Evolutionary conservation across 2,113 vertebrate genomes (phyloP).

Genomic region (Cettia cetti): DNA sequence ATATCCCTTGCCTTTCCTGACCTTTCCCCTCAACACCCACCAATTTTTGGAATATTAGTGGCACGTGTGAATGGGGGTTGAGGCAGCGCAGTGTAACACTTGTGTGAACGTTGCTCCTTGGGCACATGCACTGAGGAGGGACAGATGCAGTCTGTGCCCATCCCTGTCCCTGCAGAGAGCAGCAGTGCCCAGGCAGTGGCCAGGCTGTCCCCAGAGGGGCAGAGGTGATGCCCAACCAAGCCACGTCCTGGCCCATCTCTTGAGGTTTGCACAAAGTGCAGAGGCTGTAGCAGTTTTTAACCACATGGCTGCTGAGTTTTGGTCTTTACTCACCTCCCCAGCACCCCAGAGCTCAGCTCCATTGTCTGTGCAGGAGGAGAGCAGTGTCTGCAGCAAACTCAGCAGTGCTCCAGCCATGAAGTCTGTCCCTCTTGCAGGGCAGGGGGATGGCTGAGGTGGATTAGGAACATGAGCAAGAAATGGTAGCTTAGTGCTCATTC

Average conservation of each 20-base stretch:
- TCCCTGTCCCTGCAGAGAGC: neutral
- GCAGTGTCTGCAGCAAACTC: neutral
- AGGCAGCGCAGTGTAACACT: rapidly evolving
- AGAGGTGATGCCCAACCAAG: neutral
- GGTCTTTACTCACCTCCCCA: neutral
- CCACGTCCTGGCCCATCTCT: neutral
- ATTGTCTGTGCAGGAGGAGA: neutral
- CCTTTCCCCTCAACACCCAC: neutral
- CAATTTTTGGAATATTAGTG: neutral
- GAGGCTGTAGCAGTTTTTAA: neutral
- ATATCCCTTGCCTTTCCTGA: neutral
- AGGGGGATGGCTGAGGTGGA: neutral
- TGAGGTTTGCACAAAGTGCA: neutral
- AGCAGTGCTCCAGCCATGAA: rapidly evolving
- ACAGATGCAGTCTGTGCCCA: neutral
- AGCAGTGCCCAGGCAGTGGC: neutral
- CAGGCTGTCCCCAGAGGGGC: neutral
- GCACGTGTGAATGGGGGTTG: rapidly evolving
- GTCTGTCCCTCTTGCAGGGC: neutral
- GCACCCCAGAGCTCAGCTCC: neutral
- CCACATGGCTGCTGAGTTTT: neutral
- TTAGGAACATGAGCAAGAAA: too few species aligned
- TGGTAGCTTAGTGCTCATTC: neutral
- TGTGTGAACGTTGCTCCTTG: neutral
- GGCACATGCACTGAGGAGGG: neutral